Evolutionary conservation across 2,797 vertebrate genomes (phyloP), one percentile per base, ranked within the genome.

Genomic region (Etheostoma perlongum): DNA sequence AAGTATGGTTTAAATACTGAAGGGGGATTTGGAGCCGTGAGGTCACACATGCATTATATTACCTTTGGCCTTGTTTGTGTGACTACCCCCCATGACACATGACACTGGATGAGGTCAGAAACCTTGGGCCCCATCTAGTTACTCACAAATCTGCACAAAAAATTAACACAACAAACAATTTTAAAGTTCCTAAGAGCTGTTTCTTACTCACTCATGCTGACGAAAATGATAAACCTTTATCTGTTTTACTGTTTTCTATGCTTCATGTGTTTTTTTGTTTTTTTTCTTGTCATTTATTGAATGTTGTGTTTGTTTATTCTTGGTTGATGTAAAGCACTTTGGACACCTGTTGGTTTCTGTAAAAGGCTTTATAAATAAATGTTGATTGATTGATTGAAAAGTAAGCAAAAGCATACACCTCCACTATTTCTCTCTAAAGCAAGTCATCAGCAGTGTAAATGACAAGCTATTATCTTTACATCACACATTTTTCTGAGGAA

Each of bases 11-110:
- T 81, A 72, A 79, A 69, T 53, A 42, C 46, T 72, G 27, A 40
- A 61, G 51, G 60, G 78, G 67, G 82, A 88, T 79, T 76, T 51
- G 33, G 61, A 79, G 71, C 42, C 21, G 40, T 49, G 18, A 57
- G 86, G 81, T 78, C 81, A 68, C 81, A 66, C 62, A 65, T 57
- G 82, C 64, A 54, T 54, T 65, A 53, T 53, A 30, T 80, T 72
- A 85, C 85, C 86, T 91, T 82, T 87, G 69, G 72, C 80, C 87
- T 80, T 70, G 30, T 86, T 83, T 88, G 69, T 57, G 16, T 47
- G 65, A 71, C 25, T 65, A n/a, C 25, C 47, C 47, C 44, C 1
- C 0, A 23, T 23, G 21, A 23, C 21, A 23, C 8, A 11, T 40
- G n/a, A 30, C 15, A 40, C 0, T 3, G 30, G 18, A 67, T 74